Conservation (phyloP, 2,113 vertebrate genomes). For the Corythaeola cristata region DNA sequence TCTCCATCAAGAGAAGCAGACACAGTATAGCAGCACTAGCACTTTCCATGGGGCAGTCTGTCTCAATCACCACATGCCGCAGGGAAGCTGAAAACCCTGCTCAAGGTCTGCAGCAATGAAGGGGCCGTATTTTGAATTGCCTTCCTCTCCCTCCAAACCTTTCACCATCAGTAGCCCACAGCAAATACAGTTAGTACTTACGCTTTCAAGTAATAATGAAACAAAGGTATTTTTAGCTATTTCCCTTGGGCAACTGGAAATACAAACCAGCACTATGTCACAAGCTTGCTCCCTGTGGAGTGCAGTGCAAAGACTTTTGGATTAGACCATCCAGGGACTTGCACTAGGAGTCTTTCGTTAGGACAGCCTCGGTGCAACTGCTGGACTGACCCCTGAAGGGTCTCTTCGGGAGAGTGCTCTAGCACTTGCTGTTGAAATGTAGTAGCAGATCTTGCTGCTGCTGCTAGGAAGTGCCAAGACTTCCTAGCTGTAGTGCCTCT, state of each 20-base stretch:
- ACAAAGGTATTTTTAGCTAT: conserved; percentile 15
- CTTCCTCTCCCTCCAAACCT: not conserved
- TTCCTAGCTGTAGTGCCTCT: not conserved
- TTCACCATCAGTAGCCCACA: not conserved
- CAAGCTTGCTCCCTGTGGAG: not conserved
- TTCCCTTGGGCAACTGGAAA: not conserved
- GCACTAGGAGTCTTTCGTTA: not conserved
- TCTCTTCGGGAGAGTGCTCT: not conserved
- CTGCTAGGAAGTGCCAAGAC: not conserved
- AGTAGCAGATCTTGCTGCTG: not conserved
- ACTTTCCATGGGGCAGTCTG: not conserved
- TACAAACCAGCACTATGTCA: not conserved
- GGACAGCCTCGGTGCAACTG: not conserved
- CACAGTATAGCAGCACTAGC: not conserved
- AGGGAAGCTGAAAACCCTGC: not conserved
- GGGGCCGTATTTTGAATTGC: not conserved
- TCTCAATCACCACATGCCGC: not conserved
- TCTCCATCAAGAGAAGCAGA: not conserved
- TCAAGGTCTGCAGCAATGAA: not conserved
- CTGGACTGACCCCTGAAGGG: not conserved
- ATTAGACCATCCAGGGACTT: not conserved
- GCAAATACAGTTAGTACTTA: not conserved
- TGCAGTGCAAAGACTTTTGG: not conserved
- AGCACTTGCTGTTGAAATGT: not conserved
- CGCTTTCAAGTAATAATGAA: not conserved